Base-by-base conservation (phyloP, 2,113 vertebrate genomes). In the Rana temporaria region DNA sequence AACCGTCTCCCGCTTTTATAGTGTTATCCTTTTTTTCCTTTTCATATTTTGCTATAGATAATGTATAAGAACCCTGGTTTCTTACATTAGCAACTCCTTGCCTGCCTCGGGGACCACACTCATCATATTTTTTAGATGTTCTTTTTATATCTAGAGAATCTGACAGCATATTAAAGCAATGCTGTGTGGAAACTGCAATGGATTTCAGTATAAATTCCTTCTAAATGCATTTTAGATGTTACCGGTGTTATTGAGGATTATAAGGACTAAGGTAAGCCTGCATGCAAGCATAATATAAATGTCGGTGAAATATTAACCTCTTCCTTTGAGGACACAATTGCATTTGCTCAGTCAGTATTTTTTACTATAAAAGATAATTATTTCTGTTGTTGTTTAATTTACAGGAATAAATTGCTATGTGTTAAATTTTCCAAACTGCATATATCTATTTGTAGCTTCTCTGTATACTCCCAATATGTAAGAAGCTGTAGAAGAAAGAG, bases 91-190 rank as follows among this genome's bases (percentile, higher is more conserved):
- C 57, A 75, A 32, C 72, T 75, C 19, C 56, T 38, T 17, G 1
- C 32, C n/a, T 60, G 57, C 72, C 72, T 75, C 72, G 42, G 72
- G 72, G 72, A 75, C 56, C 18, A 8, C 19, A 15, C 72, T 60
- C 57, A 20, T 75, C 56, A 62, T 60, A 62, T 22, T 62, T 73
- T 60, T 75, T 75, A 60, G 30, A 75, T 75, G 59, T 38, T 62
- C 72, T 75, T 74, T 75, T 62, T 75, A 62, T 75, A 34, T 60
- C 72, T 62, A 7, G 55, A 59, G 56, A 59, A 59, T 74, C 71
- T 74, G 71, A 74, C 55, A 60, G 71, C 55, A 74, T 74, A 74
- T 74, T 74, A 74, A 74, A 74, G 71, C 71, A 60, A 60, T 38
- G 55, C 9, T 30, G 59, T 30, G 22, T 32, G 12, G 32, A 38